A percentile compares a stretch with the other conserved stretches of the same genome.
Conservation (phyloP, 92 coral and sea anemone genomes). For the Paramuricea clavata region DNA sequence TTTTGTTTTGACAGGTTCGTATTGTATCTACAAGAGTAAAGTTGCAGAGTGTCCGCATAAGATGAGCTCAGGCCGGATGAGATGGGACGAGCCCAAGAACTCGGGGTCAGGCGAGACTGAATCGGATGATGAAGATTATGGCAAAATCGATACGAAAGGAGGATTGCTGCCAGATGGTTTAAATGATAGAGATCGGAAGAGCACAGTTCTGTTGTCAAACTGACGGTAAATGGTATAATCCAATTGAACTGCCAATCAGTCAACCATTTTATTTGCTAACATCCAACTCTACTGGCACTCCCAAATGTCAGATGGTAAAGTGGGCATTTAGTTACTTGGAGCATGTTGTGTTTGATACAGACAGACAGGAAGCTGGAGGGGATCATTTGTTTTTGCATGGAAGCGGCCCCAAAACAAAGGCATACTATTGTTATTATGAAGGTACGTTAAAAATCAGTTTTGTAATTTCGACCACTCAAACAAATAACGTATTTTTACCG, state of each 20-base stretch:
- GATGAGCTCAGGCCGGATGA: neutral
- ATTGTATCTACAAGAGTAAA: slow-evolving; percentile 35
- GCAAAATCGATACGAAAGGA: neutral
- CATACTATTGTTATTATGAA: slow-evolving; percentile 42
- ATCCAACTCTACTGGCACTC: neutral
- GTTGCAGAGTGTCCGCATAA: neutral
- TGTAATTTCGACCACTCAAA: no score
- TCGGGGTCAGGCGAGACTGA: neutral
- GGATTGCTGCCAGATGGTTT: slow-evolving; percentile 28
- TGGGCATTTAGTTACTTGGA: slow-evolving; percentile 46
- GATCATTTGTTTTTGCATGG: neutral
- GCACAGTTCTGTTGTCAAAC: slow-evolving; percentile 19
- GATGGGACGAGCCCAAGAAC: no score
- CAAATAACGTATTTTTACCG: no score
- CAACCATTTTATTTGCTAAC: slow-evolving; percentile 27
- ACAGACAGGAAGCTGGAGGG: neutral
- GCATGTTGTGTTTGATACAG: slow-evolving; percentile 32
- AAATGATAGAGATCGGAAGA: neutral
- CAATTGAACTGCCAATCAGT: slow-evolving; percentile 12
- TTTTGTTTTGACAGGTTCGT: neutral
- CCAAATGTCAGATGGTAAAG: slow-evolving; percentile 35
- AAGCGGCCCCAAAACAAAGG: no score
- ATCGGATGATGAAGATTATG: slow-evolving; percentile 35
- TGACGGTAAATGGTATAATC: slow-evolving; percentile 15
- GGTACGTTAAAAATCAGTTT: no score